Evolutionary conservation across 2,797 vertebrate genomes (phyloP).

Genomic region (Pangasius sanitwongsei): DNA sequence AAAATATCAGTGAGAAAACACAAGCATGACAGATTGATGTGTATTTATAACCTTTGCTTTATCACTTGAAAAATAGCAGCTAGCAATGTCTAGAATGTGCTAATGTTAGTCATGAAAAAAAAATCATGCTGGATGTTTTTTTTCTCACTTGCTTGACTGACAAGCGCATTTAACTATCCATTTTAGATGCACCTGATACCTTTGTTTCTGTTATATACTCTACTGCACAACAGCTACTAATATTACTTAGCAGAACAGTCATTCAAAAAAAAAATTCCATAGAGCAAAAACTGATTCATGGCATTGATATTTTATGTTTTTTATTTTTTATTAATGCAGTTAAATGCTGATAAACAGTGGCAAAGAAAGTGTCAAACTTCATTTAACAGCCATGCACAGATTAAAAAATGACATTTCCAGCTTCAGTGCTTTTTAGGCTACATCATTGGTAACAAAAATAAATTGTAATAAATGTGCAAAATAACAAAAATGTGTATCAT

Average conservation of each 20-base stretch:
- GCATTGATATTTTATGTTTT: neutral
- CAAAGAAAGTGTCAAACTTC: neutral
- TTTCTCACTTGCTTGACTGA: neutral
- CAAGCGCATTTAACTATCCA: neutral
- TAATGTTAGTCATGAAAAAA: neutral
- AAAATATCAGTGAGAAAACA: neutral
- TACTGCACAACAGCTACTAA: neutral
- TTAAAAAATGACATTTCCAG: neutral
- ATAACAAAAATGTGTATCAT: neutral
- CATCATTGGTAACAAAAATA: neutral
- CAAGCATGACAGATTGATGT: neutral
- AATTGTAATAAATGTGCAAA: neutral
- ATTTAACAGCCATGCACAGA: neutral
- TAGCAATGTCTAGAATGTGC: neutral
- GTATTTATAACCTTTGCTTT: neutral
- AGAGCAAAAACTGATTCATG: neutral
- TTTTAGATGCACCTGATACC: neutral
- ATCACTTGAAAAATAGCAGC: neutral
- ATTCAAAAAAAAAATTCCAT: neutral
- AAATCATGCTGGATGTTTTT: neutral
- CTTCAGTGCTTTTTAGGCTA: neutral
- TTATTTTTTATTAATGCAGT: neutral
- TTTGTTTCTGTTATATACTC: neutral
- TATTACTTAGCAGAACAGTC: neutral
- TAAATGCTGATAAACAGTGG: neutral